These are phyloP conservation scores for Phytoseiulus persimilis DNA, from an alignment of 2,888 invertebrate genomes.

Conservation along the genomic window DNA sequence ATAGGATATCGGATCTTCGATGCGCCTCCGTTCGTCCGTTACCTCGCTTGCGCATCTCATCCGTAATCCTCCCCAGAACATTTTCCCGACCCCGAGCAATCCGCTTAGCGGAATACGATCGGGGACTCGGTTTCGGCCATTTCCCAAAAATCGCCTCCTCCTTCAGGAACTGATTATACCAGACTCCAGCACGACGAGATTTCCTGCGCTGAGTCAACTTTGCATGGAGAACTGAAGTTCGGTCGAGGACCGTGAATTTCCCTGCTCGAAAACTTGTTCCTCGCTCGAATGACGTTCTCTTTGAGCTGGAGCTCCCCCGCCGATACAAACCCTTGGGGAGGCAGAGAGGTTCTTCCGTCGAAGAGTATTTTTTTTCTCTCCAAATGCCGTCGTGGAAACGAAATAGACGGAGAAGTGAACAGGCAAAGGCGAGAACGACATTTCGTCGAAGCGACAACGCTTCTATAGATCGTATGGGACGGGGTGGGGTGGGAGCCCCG, in stretches of 20 bases:
- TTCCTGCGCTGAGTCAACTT: no score
- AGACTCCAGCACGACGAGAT: neutral
- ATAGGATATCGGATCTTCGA: neutral
- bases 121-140: neutral
- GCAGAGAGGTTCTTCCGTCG: neutral
- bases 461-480: neutral
- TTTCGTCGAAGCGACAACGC: neutral
- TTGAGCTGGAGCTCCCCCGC: neutral
- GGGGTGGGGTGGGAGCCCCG: neutral
- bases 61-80: neutral
- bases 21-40: neutral
- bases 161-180: neutral
- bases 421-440: neutral
- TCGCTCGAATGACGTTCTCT: neutral
- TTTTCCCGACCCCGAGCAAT: neutral
- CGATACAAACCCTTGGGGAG: neutral
- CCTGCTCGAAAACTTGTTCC: neutral
- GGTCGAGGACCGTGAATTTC: neutral
- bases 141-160: neutral
- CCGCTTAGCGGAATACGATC: neutral
- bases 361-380: neutral
- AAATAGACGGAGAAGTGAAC: neutral
- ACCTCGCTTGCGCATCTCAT: neutral
- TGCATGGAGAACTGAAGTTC: neutral
- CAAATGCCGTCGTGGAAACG: neutral